These are phyloP conservation scores for Drosophila kanekoi DNA, from an alignment of 2,888 invertebrate species.

Conservation along the genomic window DNA sequence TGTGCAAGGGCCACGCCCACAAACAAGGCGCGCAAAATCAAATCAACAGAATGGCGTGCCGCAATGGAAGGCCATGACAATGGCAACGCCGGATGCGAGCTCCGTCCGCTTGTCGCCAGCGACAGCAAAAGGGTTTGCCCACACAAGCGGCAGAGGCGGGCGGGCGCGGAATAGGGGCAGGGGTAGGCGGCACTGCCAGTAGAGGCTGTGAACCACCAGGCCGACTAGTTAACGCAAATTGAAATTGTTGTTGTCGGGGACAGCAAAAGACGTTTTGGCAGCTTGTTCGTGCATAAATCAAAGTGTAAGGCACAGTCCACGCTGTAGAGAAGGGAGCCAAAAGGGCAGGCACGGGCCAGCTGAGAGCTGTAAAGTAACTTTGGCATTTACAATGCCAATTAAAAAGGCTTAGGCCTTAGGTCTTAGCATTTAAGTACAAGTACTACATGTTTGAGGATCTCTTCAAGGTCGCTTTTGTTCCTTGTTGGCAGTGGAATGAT, in stretches of 20 bases:
- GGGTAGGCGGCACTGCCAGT: conserved; percentile 15
- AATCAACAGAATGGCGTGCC: conserved; percentile 69
- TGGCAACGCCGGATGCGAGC: conserved; percentile 50
- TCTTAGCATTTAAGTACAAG: conserved; percentile 43
- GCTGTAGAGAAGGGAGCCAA: background rate
- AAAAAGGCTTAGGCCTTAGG: conserved; percentile 58
- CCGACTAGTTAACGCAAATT: conserved; percentile 66
- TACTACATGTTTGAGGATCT: conserved; percentile 26
- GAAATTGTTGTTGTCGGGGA: conserved; percentile 62
- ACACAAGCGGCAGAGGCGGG: conserved; percentile 12
- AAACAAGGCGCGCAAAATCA: conserved; percentile 59
- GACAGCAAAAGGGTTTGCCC: conserved; percentile 69
- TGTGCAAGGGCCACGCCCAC: conserved; percentile 58
- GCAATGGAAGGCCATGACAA: conserved; percentile 56
- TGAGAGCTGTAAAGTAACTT: conserved; percentile 48
- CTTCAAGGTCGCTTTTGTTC: conserved; percentile 20
- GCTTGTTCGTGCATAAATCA: conserved; percentile 70
- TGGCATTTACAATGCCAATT: conserved; percentile 63
- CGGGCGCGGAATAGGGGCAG: background rate
- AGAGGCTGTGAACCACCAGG: conserved; percentile 54
- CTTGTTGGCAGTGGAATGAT: background rate
- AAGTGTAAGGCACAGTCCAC: conserved; percentile 42
- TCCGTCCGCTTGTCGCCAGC: conserved; percentile 35
- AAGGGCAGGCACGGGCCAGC: conserved; percentile 20
- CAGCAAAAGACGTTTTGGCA: conserved; percentile 64